Base-by-base conservation (phyloP, 2,797 vertebrate species). In the Lindbergichthys nudifrons region DNA sequence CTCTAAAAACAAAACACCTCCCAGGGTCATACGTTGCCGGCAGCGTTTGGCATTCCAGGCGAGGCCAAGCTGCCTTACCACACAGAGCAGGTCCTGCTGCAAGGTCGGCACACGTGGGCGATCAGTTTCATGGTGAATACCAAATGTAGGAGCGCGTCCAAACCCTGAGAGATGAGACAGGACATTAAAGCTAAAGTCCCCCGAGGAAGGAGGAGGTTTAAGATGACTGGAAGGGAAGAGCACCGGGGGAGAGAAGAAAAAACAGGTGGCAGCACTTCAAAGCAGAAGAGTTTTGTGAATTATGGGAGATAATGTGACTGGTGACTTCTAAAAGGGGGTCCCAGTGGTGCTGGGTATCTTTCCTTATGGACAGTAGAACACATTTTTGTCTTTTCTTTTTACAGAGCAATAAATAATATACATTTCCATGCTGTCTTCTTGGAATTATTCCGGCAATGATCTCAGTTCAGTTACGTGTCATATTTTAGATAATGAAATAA, bases 241-340 rank as follows among this genome's bases (percentile, higher is more conserved):
- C 69, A 75, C 41, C 23, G 0, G 51, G 41, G 42, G 42, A 71
- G 56, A n/a, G 60, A 51, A 39, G 63, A 85, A 73, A 86, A 86
- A 90, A 86, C 89, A 91, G 89, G 89, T 90, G 90, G 79, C 68
- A 64, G 70, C 62, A 79, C 89, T 92, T 93, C 85, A 91, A 88
- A 90, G 88, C 57, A 18, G 75, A 46, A 56, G 60, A 79, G 65
- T 82, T 87, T 76, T 79, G 83, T 90, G 90, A 90, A 84, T 92
- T 85, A 91, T 87, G 81, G 80, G 83, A 80, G 78, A 80, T 89
- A 85, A 87, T 83, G 84, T 86, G 87, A 78, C 80, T 74, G 62
- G 69, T 69, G 79, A 75, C 80, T 81, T 77, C 87, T 79, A 66
- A 72, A 36, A 72, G 71, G 77, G 66, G 72, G 75, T 81, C 88